phyloP scores from a whole-genome alignment of 30 jellyfish, hydroid and myxozoan genomes.

The Pelagia noctiluca region DNA sequence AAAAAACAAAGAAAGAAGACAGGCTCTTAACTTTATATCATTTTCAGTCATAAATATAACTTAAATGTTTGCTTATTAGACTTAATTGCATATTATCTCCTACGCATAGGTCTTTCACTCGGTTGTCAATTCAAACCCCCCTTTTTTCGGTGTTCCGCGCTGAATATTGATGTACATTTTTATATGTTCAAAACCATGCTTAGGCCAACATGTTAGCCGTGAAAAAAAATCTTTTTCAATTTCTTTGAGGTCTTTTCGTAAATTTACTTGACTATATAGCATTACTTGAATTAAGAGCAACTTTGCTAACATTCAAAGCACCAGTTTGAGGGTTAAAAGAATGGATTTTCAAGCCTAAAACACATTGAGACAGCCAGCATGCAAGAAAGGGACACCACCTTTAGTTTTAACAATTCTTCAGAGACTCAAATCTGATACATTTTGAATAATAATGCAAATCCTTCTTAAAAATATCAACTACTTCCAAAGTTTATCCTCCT shows the following conservation, averaged over 20 bases:
- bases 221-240: constrained; percentile 30
- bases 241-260: constrained; percentile 32
- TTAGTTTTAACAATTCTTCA: no score
- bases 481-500: no score
- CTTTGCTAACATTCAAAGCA: no score
- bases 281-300: no score
- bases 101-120: background rate
- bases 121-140: constrained; percentile 20
- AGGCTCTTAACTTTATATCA: background rate
- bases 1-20: background rate
- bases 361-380: no score
- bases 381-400: no score
- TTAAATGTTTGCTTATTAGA: constrained; percentile 8
- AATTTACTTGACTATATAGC: constrained; percentile 26
- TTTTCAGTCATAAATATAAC: constrained; percentile 19
- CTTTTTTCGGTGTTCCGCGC: constrained; percentile 23
- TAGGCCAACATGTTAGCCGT: constrained; percentile 17
- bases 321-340: no score
- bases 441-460: no score
- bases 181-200: constrained; percentile 14
- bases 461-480: no score
- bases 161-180: constrained; percentile 27
- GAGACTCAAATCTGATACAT: no score
- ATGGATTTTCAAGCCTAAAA: no score
- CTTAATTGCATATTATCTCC: background rate